Evolutionary conservation across 2,113 vertebrate species (phyloP).

Genomic region (Ptilorrhoa leucosticta): DNA sequence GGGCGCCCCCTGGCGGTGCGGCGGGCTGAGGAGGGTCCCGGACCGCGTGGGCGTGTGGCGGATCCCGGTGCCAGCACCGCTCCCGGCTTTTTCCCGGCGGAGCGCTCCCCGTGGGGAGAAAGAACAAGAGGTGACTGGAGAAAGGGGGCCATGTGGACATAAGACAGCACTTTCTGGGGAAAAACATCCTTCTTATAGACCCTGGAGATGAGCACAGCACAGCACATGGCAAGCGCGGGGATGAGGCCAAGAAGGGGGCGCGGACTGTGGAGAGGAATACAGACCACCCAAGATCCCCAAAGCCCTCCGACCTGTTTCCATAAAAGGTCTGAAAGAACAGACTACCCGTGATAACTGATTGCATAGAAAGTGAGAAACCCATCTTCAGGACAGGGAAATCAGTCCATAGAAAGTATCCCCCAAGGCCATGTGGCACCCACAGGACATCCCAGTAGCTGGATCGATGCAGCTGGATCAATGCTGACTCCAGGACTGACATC

Average conservation of each 20-base stretch:
- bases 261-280: neutral
- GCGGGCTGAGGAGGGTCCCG: accelerated
- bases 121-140: too few species aligned
- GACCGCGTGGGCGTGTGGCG: accelerated
- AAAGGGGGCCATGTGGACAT: accelerated
- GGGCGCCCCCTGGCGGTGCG: neutral
- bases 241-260: neutral
- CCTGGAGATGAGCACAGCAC: neutral
- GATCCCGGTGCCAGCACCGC: accelerated
- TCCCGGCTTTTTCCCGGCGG: too few species aligned
- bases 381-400: neutral
- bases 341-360: too few species aligned
- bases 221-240: too few species aligned
- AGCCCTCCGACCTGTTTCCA: neutral
- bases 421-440: accelerated
- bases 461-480: accelerated
- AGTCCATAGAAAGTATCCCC: neutral
- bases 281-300: too few species aligned
- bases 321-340: neutral
- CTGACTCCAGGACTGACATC: neutral
- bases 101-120: accelerated
- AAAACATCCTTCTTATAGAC: neutral
- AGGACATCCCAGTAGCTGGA: neutral
- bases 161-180: too few species aligned
- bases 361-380: neutral